These are phyloP conservation scores for Scaptomyza tumidula DNA, from an alignment of 2,888 invertebrate genomes.

Conservation along the genomic window DNA sequence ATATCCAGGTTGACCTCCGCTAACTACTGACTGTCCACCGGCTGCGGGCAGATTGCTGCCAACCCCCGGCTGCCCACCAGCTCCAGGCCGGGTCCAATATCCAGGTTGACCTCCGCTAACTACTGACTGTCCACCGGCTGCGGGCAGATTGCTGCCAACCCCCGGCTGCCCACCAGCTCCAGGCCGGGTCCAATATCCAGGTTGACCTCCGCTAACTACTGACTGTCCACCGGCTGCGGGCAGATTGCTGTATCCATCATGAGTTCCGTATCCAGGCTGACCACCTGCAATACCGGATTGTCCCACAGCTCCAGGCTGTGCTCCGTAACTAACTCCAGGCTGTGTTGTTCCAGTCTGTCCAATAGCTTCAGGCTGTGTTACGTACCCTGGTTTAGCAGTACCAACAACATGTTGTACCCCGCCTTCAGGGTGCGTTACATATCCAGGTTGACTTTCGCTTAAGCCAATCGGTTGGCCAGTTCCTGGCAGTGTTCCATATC, in stretches of 20 bases:
- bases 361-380: slow-evolving; percentile 8
- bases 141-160: slow-evolving; percentile 9
- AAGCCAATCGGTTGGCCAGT: slow-evolving; percentile 11
- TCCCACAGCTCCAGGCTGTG: slow-evolving; percentile 9
- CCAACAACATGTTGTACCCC: slow-evolving; percentile 9
- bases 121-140: slow-evolving; percentile 20
- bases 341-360: background rate
- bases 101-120: slow-evolving; percentile 24
- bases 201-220: slow-evolving; percentile 24
- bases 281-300: slow-evolving; percentile 26
- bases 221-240: slow-evolving; percentile 14
- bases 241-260: slow-evolving; percentile 11
- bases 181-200: slow-evolving; percentile 26
- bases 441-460: slow-evolving; percentile 13
- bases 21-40: slow-evolving; percentile 3
- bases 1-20: slow-evolving; percentile 19
- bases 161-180: slow-evolving; percentile 15
- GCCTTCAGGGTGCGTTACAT: slow-evolving; percentile 11
- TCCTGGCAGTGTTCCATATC: slow-evolving; percentile 6
- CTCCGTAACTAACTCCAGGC: slow-evolving; percentile 10
- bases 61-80: slow-evolving; percentile 14
- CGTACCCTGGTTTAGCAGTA: background rate
- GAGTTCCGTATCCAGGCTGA: slow-evolving; percentile 6
- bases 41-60: no score
- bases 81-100: slow-evolving; percentile 20